Base-by-base conservation (phyloP, 2,113 vertebrate species). In the Perca flavescens region DNA sequence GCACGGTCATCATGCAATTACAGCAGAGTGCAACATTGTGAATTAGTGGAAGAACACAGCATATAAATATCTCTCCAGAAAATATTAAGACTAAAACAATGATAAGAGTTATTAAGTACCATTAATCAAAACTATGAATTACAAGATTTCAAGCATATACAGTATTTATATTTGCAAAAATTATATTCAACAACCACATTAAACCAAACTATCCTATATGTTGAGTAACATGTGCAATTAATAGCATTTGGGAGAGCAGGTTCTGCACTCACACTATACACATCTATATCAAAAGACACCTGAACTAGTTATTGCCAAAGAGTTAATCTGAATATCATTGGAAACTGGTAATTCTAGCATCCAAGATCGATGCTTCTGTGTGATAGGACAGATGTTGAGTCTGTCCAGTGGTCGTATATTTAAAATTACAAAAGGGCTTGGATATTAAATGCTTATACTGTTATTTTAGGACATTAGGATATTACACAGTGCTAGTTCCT, bases 91-190 rank as follows among this genome's bases (percentile, higher is more conserved):
- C 82, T 86, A 86, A 79, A 87, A 62, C 64, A 90, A 83, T 63
- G 78, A 81, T 88, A 78, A 85, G 91, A 76, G 77, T 70, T 77
- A 81, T 87, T 79, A 86, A 89, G 93, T 94, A 95, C 94, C 92
- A 86, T 93, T 87, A 85, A 83, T 90, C 64, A 86, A 91, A 92
- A 89, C 86, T 86, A 91, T 69, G 64, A 90, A 80, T 79, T 60
- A 56, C 36, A 84, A 83, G 31, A 79, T 83, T 90, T 92, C 73
- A 90, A 89, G 74, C 86, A 88, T 91, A 90, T 88, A 92, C 81
- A 92, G 84, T 90, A 85, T 90, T 85, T 84, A 79, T 67, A 86
- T 87, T 85, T 86, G 86, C 79, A 81, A 89, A 88, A 85, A 87
- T 67, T 66, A 89, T 89, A 73, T 84, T 86, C 69, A 91, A 88